Evolutionary conservation across 2,888 invertebrate genomes (phyloP).

Genomic region (Zaprionus bogoriensis): DNA sequence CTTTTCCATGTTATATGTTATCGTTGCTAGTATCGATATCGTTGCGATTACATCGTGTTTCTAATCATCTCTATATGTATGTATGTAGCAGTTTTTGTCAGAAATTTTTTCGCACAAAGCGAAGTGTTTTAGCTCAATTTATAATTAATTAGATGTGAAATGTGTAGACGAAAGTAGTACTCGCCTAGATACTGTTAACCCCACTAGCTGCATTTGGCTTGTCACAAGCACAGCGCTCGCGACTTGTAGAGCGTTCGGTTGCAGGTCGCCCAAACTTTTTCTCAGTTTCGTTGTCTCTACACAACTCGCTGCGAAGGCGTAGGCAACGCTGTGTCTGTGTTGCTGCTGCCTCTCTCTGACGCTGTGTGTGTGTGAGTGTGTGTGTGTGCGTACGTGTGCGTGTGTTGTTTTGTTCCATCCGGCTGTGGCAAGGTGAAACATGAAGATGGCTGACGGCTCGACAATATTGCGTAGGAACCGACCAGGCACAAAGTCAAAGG

Average conservation of each 20-base stretch:
- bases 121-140: constrained; percentile 54
- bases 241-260: constrained; percentile 29
- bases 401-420: constrained; percentile 50
- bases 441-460: constrained; percentile 93
- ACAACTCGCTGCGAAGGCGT: constrained; percentile 43
- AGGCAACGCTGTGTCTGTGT: constrained; percentile 24
- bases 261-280: constrained; percentile 20
- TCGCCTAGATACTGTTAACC: constrained; percentile 3
- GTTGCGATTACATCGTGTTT: background rate
- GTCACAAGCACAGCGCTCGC: constrained; percentile 18
- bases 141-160: constrained; percentile 40
- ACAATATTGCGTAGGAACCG: constrained; percentile 93
- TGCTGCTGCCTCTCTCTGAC: no score
- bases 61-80: constrained; percentile 41
- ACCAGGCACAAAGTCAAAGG: constrained; percentile 95
- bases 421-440: constrained; percentile 79
- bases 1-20: background rate
- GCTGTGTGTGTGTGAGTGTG: no score
- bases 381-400: constrained; percentile 27
- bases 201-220: constrained; percentile 25
- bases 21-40: background rate
- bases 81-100: constrained; percentile 53
- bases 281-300: constrained; percentile 37
- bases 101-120: constrained; percentile 71
- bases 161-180: constrained; percentile 49